Percentiles rank a stretch among this genome's conserved stretches.
Conservation (phyloP, 2,888 invertebrate species). For the Diarsia mendica region DNA sequence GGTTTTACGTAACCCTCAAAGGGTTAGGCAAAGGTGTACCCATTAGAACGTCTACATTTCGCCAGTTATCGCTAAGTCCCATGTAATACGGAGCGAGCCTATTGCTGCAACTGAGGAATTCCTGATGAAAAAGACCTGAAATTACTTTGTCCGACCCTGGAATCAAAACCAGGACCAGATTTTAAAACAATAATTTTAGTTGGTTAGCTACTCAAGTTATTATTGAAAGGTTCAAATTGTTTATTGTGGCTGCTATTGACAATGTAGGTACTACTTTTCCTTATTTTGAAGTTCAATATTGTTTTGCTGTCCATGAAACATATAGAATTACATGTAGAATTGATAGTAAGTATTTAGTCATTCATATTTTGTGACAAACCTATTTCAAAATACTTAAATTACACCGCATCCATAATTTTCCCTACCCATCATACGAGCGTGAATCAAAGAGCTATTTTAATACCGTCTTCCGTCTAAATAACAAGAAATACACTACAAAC, state of each 20-base stretch:
- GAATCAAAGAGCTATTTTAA: constrained; percentile 25
- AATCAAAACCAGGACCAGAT: too few relatives aligned
- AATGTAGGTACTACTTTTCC: constrained; percentile 5
- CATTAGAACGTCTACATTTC: too few relatives aligned
- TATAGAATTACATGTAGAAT: background rate
- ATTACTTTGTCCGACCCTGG: too few relatives aligned
- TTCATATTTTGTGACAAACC: constrained; percentile 9
- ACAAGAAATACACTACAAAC: constrained; percentile 21
- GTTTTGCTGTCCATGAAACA: background rate
- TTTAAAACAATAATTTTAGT: background rate
- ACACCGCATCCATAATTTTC: constrained; percentile 19
- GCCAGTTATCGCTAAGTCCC: too few relatives aligned
- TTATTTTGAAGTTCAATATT: constrained; percentile 25
- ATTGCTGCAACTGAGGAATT: too few relatives aligned
- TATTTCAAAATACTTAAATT: constrained; percentile 4
- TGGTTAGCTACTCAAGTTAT: background rate
- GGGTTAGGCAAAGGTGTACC: too few relatives aligned
- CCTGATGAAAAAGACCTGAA: too few relatives aligned
- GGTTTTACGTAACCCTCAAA: too few relatives aligned
- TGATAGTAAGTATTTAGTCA: constrained; percentile 17
- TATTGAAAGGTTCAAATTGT: background rate
- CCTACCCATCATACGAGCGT: constrained; percentile 10
- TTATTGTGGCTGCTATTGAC: background rate
- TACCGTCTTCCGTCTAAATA: constrained; percentile 39
- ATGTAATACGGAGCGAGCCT: too few relatives aligned